Conservation (phyloP, 1,140 invertebrate genomes). For the Helicoverpa zea region DNA sequence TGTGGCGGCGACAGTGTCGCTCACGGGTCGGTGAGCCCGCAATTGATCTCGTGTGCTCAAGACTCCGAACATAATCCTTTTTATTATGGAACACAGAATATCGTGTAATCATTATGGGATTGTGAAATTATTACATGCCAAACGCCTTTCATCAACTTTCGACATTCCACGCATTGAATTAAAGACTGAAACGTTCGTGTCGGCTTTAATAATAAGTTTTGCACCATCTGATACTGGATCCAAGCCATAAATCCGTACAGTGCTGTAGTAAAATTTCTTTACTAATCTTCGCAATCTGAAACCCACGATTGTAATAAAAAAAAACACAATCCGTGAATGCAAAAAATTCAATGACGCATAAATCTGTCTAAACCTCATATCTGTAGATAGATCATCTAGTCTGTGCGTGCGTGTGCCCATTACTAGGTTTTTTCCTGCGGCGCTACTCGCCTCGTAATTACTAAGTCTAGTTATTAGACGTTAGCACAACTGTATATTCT, state of each 20-base stretch:
- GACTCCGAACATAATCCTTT: constrained; percentile 39
- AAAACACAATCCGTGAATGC: constrained; percentile 14
- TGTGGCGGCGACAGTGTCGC: constrained; percentile 34
- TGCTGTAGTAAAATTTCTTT: constrained; percentile 22
- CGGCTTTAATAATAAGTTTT: neutral
- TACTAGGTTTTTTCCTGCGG: constrained; percentile 67
- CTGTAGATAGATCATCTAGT: constrained; percentile 62
- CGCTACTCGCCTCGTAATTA: constrained; percentile 64
- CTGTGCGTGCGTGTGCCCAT: constrained; percentile 59
- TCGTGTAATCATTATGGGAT: constrained; percentile 36
- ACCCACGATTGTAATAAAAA: constrained; percentile 26
- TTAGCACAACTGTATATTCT: constrained; percentile 55
- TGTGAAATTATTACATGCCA: constrained; percentile 4
- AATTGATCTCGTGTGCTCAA: constrained; percentile 45
- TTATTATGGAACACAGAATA: constrained; percentile 19
- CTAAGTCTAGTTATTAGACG: constrained; percentile 54
- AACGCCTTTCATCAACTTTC: constrained; percentile 27
- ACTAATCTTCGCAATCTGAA: neutral
- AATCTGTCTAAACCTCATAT: constrained; percentile 52
- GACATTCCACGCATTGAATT: constrained; percentile 11
- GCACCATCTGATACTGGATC: constrained; percentile 1
- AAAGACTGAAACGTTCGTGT: neutral
- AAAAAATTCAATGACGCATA: constrained; percentile 45
- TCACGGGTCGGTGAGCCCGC: neutral
- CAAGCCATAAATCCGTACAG: neutral